Conservation (phyloP, 1,140 invertebrate species). For the Coelopa frigida region DNA sequence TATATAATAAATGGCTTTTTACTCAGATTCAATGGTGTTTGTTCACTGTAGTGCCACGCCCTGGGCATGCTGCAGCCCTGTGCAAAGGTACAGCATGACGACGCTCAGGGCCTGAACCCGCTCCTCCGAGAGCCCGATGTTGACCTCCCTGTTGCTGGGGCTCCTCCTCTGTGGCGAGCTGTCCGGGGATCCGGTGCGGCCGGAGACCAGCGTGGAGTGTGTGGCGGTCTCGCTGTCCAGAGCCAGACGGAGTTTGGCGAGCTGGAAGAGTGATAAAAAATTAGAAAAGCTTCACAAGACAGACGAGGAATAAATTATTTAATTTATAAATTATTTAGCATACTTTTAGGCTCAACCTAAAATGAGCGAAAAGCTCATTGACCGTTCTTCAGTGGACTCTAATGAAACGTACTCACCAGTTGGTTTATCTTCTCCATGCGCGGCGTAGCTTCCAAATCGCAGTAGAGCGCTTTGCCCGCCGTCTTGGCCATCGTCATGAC, state of each 20-base stretch:
- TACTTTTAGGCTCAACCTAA: no score
- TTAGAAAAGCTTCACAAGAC: background rate
- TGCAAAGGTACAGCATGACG: conserved; percentile 73
- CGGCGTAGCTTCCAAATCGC: conserved; percentile 50
- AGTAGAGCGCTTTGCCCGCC: conserved; percentile 63
- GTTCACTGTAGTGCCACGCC: conserved; percentile 30
- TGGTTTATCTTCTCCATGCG: conserved; percentile 59
- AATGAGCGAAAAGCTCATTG: background rate
- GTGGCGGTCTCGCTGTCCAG: conserved; percentile 35
- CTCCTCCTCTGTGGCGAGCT: background rate
- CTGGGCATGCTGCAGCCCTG: conserved; percentile 58
- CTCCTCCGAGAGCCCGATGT: no score
- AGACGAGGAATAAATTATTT: background rate
- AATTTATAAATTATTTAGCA: no score
- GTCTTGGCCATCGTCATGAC: conserved; percentile 71
- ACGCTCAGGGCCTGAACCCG: conserved; percentile 70
- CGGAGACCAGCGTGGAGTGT: conserved; percentile 12
- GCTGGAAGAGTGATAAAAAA: conserved; percentile 16
- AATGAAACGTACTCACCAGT: conserved; percentile 49
- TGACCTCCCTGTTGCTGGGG: conserved; percentile 53
- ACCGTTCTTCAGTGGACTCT: background rate
- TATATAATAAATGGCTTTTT: background rate
- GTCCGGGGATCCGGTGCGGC: background rate
- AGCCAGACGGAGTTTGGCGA: conserved; percentile 35
- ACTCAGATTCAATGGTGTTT: background rate